Evolutionary conservation across 2,113 vertebrate species (phyloP).

Genomic region (Cettia cetti): DNA sequence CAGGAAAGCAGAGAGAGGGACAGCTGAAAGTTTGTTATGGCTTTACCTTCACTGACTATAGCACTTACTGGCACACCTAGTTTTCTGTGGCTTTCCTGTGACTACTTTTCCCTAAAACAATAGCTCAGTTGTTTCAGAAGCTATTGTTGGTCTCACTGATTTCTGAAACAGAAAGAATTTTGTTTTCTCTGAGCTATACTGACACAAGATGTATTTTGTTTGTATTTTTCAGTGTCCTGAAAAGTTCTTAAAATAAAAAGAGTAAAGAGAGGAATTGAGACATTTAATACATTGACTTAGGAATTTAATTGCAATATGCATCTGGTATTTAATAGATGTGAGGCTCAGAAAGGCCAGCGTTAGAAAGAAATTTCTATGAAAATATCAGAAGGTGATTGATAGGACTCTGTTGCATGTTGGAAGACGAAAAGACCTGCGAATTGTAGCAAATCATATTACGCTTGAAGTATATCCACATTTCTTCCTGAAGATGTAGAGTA

Average conservation of each 20-base stretch:
- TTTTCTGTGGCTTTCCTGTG: background rate
- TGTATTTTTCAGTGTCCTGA: background rate
- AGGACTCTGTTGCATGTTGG: background rate
- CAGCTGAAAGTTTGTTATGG: background rate
- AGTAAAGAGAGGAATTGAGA: background rate
- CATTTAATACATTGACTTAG: background rate
- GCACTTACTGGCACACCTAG: background rate
- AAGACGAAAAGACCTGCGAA: background rate
- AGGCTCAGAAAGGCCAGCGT: background rate
- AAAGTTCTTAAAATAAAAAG: background rate
- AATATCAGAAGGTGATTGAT: background rate
- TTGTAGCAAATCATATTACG: background rate
- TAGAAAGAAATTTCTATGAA: background rate
- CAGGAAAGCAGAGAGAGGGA: background rate
- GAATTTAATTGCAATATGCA: background rate
- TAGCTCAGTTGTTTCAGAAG: background rate
- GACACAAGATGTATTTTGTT: background rate
- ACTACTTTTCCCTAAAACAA: background rate
- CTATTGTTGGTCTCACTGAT: background rate
- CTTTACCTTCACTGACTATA: background rate
- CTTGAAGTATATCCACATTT: background rate
- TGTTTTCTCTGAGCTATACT: background rate
- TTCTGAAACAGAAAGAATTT: background rate
- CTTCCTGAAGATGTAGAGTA: background rate
- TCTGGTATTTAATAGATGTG: background rate